phyloP scores from a whole-genome alignment of 2,113 vertebrate species.

The Dissostichus mawsoni region DNA sequence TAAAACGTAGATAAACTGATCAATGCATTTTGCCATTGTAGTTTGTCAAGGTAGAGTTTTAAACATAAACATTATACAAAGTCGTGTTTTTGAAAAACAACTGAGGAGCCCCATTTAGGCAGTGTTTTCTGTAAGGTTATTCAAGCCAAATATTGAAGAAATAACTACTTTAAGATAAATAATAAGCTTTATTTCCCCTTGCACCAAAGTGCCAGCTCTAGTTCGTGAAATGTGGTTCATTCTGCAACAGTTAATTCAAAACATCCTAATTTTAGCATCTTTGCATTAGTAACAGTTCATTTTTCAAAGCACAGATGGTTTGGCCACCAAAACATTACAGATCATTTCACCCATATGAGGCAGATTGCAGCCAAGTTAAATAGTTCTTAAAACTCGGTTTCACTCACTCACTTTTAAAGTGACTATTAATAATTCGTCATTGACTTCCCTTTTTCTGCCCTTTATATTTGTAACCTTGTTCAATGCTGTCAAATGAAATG shows the following conservation, averaged over 20 bases:
- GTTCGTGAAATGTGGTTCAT: neutral
- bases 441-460: neutral
- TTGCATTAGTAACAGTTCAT: neutral
- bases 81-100: neutral
- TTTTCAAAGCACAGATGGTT: neutral
- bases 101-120: neutral
- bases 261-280: slow-evolving; percentile 3
- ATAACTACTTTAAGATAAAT: neutral
- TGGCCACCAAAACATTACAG: neutral
- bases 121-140: no score
- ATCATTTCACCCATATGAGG: slow-evolving; percentile 3
- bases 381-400: neutral
- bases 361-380: neutral
- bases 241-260: neutral
- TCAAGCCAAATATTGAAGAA: no score
- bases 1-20: no score
- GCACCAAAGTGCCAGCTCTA: neutral
- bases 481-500: neutral
- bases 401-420: neutral
- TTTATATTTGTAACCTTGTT: neutral
- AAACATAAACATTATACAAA: neutral
- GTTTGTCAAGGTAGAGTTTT: neutral
- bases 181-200: neutral
- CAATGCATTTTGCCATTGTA: neutral
- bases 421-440: neutral